These are phyloP conservation scores for Rhagium mordax DNA, from an alignment of 2,888 invertebrate species.

Conservation along the genomic window DNA sequence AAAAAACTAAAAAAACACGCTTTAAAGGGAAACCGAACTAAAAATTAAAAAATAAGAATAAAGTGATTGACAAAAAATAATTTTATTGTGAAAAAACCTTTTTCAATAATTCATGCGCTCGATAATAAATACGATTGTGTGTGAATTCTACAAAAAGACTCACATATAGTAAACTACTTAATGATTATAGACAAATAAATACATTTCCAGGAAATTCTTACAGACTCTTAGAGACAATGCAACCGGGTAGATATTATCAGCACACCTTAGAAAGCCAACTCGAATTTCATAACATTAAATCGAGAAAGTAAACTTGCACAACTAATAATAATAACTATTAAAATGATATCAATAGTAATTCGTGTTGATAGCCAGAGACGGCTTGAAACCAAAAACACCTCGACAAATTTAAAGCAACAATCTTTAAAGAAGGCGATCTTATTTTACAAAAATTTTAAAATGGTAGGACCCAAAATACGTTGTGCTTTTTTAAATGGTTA, in stretches of 20 bases:
- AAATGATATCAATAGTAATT: slow-evolving; percentile 53
- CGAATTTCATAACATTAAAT: slow-evolving; percentile 53
- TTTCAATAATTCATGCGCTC: slow-evolving; percentile 39
- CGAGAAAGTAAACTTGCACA: slow-evolving; percentile 57
- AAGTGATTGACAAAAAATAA: too few species aligned
- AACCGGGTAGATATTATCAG: slow-evolving; percentile 47
- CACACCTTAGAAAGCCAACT: slow-evolving; percentile 55
- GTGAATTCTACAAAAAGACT: slow-evolving; percentile 44
- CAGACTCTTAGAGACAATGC: slow-evolving; percentile 44
- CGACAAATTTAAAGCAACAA: too few species aligned
- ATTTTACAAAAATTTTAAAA: too few species aligned
- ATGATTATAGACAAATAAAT: slow-evolving; percentile 48
- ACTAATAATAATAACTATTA: slow-evolving; percentile 57
- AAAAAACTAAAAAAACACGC: too few species aligned
- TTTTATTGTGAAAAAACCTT: too few species aligned
- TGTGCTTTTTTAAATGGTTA: too few species aligned
- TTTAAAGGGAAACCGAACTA: too few species aligned
- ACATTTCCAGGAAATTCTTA: slow-evolving; percentile 47
- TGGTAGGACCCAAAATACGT: too few species aligned
- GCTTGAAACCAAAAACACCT: slow-evolving; percentile 13
- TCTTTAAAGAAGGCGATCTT: too few species aligned
- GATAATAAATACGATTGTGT: slow-evolving; percentile 42
- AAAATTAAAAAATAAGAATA: too few species aligned
- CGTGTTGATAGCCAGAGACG: slow-evolving; percentile 11
- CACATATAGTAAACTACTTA: slow-evolving; percentile 43